Percentiles rank a stretch among this genome's conserved stretches.
phyloP scores from a whole-genome alignment of 2,113 vertebrate species.

The Kryptolebias marmoratus region DNA sequence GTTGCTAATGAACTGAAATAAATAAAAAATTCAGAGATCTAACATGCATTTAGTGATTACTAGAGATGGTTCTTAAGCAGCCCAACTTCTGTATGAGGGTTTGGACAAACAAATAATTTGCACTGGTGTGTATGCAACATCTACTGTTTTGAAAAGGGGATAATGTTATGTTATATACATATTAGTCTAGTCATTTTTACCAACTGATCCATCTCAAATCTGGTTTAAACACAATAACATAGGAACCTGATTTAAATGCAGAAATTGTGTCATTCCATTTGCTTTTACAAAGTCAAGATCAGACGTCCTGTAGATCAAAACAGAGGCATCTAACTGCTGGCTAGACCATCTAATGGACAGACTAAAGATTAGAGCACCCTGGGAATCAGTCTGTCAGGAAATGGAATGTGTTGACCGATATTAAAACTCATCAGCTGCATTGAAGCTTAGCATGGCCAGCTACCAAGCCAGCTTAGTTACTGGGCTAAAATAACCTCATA shows the following conservation, averaged over 20 bases:
- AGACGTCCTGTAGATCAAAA: slow-evolving; percentile 33
- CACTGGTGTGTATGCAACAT: too few species aligned
- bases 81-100: too few species aligned
- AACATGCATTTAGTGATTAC: too few species aligned
- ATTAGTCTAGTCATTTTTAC: slow-evolving; percentile 15
- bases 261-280: slow-evolving; percentile 14
- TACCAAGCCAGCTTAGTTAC: slow-evolving; percentile 76
- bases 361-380: slow-evolving; percentile 74
- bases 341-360: slow-evolving; percentile 68
- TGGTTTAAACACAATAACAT: slow-evolving; percentile 4
- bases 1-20: too few species aligned
- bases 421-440: slow-evolving; percentile 80
- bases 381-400: slow-evolving; percentile 64
- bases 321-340: slow-evolving; percentile 42
- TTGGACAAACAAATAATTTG: not conserved
- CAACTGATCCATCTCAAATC: not conserved
- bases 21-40: too few species aligned
- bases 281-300: slow-evolving; percentile 17
- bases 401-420: slow-evolving; percentile 68
- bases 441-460: slow-evolving; percentile 73
- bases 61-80: not conserved
- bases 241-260: not conserved
- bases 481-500: slow-evolving; percentile 73
- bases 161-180: not conserved
- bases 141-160: not conserved